These are phyloP conservation scores for Erebia epiphron DNA, from an alignment of 2,888 invertebrate species.

Conservation along the genomic window DNA sequence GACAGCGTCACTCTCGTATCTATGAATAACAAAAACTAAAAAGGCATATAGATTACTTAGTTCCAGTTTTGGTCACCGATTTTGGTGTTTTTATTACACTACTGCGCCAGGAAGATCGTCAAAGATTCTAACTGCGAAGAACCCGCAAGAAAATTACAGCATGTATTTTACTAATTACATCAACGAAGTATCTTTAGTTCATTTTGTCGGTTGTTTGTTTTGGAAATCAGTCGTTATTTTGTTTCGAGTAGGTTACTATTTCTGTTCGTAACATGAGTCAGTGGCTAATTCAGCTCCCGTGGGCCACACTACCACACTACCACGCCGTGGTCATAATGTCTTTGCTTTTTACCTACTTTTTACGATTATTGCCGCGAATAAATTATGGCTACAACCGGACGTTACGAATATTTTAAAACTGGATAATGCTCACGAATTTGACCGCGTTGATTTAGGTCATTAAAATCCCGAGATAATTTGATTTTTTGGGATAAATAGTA, in stretches of 20 bases:
- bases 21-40: too few species aligned
- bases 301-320: too few species aligned
- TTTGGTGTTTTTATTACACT: too few species aligned
- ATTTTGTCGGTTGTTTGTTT: conserved; percentile 12
- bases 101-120: too few species aligned
- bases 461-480: too few species aligned
- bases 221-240: conserved; percentile 13
- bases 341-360: conserved; percentile 1
- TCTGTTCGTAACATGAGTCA: conserved; percentile 16
- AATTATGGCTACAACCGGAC: background rate
- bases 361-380: conserved; percentile 12
- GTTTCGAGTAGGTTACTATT: conserved; percentile 10
- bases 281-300: background rate
- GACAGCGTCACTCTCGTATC: too few species aligned
- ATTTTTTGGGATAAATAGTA: too few species aligned
- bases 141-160: background rate
- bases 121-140: too few species aligned
- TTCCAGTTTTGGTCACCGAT: too few species aligned
- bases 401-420: background rate
- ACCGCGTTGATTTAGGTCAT: too few species aligned
- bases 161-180: background rate
- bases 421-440: background rate
- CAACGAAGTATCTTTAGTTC: background rate
- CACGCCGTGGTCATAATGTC: conserved; percentile 5
- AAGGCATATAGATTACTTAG: too few species aligned